Percentiles rank a stretch among this genome's conserved stretches.
phyloP scores from a whole-genome alignment of 2,797 vertebrate species.

The Xerus rutilus region DNA sequence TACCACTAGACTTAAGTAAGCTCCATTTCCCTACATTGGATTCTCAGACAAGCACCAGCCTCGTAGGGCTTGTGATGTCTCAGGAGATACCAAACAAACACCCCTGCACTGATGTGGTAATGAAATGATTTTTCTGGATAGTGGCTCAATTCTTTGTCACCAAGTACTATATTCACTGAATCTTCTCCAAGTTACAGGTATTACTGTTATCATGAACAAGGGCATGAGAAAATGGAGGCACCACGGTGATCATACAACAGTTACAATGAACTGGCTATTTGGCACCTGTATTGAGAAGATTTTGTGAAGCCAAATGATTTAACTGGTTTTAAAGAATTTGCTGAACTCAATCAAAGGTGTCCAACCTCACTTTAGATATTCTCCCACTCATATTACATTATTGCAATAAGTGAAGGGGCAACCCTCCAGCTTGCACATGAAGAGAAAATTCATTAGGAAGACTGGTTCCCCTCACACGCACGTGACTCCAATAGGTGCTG shows the following conservation, averaged over 20 bases:
- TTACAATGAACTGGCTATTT: neutral
- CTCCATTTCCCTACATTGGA: neutral
- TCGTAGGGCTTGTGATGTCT: neutral
- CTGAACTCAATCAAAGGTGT: neutral
- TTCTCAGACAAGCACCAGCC: neutral
- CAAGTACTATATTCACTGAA: neutral
- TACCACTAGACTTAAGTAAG: neutral
- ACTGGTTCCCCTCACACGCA: neutral
- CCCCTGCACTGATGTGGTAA: neutral
- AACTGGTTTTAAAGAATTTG: conserved; percentile 1
- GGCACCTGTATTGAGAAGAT: neutral
- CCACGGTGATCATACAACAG: neutral
- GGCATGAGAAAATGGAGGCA: neutral
- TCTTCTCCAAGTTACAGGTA: neutral
- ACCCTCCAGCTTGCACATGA: fast-evolving
- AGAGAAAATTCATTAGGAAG: neutral
- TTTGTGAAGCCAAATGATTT: conserved; percentile 28
- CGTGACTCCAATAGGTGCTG: neutral
- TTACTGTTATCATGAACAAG: neutral
- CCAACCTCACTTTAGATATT: neutral
- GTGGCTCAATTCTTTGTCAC: conserved; percentile 17
- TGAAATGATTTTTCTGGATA: conserved; percentile 50
- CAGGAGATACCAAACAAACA: neutral
- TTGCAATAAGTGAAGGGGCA: neutral
- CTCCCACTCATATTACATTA: fast-evolving